phyloP scores from a whole-genome alignment of 2,888 invertebrate genomes.

The Pyralis farinalis region DNA sequence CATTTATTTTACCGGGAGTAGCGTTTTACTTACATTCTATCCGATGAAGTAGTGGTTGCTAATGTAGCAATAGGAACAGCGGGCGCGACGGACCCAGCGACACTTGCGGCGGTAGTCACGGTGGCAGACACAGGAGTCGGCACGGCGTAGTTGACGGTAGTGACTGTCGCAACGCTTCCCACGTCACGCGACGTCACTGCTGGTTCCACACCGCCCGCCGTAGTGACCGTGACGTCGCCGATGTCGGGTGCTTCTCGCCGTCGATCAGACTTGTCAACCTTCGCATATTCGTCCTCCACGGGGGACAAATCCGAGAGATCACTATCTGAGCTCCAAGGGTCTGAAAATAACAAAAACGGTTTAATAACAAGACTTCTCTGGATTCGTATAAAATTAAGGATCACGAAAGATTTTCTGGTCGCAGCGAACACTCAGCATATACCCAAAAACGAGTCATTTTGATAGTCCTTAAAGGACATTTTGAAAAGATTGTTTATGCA shows the following conservation, averaged over 20 bases:
- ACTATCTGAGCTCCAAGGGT: slow-evolving; percentile 91
- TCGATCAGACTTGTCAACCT: slow-evolving; percentile 62
- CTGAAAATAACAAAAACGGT: slow-evolving; percentile 36
- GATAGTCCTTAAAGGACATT: too few species aligned
- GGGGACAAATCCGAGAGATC: slow-evolving; percentile 93
- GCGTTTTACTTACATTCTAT: slow-evolving; percentile 13
- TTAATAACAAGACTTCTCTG: too few species aligned
- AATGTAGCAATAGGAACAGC: slow-evolving; percentile 18
- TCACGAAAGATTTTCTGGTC: too few species aligned
- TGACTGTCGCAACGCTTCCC: slow-evolving; percentile 18
- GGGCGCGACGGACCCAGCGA: slow-evolving; percentile 15
- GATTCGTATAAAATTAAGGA: too few species aligned
- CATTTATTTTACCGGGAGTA: too few species aligned
- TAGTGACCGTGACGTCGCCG: slow-evolving; percentile 62
- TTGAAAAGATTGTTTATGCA: too few species aligned
- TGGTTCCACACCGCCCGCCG: slow-evolving; percentile 29
- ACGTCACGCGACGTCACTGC: slow-evolving; percentile 9
- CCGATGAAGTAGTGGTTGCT: slow-evolving; percentile 25
- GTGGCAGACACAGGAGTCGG: slow-evolving; percentile 2
- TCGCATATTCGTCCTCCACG: slow-evolving; percentile 83
- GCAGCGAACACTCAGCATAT: too few species aligned
- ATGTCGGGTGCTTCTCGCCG: slow-evolving; percentile 67
- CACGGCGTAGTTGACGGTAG: slow-evolving; percentile 11
- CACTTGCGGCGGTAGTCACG: slow-evolving; percentile 11
- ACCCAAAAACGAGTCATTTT: too few species aligned